Evolutionary conservation across 2,888 invertebrate species (phyloP), one percentile per base, ranked within the genome.

Genomic region (Diploptera punctata): DNA sequence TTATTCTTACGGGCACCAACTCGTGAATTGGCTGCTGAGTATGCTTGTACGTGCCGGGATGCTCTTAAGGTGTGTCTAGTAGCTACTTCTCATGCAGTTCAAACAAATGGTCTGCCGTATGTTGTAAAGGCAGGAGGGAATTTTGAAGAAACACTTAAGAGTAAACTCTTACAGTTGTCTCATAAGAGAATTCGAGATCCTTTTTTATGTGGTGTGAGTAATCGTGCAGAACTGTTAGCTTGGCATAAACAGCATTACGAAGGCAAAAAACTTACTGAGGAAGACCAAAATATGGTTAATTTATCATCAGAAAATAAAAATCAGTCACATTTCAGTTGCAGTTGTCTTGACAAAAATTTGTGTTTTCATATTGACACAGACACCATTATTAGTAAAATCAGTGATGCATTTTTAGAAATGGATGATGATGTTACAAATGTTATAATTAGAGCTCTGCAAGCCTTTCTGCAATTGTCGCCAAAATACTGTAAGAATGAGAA

Each of bases 1-100:
- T 18, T 74, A 26, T 18, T 72, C n/a, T 13, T 74, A 13, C 26
- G 52, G 44, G 74, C 67, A 43, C 74, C 74, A 31, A 72, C 74
- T 38, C 21, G n/a, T n/a, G 67, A 67, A 26, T 38, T 74, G 1
- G 10, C 49, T 19, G n/a, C 19, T 10, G 72, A 72, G 43, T 74
- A 74, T 54, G 67, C 72, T 13, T 33, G 26, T 18, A 31, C 68
- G 10, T 71, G 73, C 31, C 57, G n/a, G 18, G 31, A 47, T 43
- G 73, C 68, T 3, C 3, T 74, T 3, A 68, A 57, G 43, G 49
- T 74, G 18, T 19, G 60, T 24, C 13, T 71, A 4, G 38, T 38
- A 18, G 44, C 18, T 52, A 26, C 65, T 13, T 54, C 44, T 57
- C 18, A 60, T 29, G 21, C 60, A 16, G 9, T 49, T 3, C n/a